Evolutionary conservation across 1,140 invertebrate species (phyloP).

Genomic region (Uloborus diversus): DNA sequence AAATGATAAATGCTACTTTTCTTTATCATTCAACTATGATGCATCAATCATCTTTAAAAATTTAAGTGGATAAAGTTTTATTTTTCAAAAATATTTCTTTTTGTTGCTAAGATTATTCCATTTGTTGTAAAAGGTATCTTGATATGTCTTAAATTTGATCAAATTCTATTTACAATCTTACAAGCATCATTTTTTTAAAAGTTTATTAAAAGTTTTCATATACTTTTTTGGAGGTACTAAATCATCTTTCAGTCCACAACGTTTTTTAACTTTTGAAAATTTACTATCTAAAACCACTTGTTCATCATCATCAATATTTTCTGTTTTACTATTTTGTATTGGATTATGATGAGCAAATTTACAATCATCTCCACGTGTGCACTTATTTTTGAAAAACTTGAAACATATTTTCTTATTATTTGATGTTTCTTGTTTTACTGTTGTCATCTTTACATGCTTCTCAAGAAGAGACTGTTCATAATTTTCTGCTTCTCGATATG

Average conservation of each 20-base stretch:
- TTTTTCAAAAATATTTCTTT: too few species aligned
- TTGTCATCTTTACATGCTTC: slow-evolving; percentile 93
- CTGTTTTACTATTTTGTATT: background rate
- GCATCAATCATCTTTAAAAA: too few species aligned
- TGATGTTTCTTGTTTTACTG: slow-evolving; percentile 72
- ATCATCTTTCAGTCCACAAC: slow-evolving; percentile 46
- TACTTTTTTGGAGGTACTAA: slow-evolving; percentile 39
- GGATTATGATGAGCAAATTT: slow-evolving; percentile 84
- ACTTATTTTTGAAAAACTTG: slow-evolving; percentile 90
- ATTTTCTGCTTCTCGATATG: slow-evolving; percentile 87
- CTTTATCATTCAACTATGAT: too few species aligned
- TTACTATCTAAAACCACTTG: background rate
- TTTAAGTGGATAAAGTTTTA: too few species aligned
- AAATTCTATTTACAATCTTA: too few species aligned
- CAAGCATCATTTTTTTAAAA: background rate
- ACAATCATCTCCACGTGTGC: slow-evolving; percentile 90
- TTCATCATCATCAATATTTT: background rate
- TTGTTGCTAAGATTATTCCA: too few species aligned
- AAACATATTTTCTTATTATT: slow-evolving; percentile 91
- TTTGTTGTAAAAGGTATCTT: too few species aligned
- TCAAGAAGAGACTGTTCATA: slow-evolving; percentile 87
- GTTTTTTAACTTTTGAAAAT: background rate
- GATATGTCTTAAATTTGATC: too few species aligned
- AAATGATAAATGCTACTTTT: too few species aligned
- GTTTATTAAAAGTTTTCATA: slow-evolving; percentile 39